Base-by-base conservation (phyloP, 2,113 vertebrate genomes). In the Columba livia region DNA sequence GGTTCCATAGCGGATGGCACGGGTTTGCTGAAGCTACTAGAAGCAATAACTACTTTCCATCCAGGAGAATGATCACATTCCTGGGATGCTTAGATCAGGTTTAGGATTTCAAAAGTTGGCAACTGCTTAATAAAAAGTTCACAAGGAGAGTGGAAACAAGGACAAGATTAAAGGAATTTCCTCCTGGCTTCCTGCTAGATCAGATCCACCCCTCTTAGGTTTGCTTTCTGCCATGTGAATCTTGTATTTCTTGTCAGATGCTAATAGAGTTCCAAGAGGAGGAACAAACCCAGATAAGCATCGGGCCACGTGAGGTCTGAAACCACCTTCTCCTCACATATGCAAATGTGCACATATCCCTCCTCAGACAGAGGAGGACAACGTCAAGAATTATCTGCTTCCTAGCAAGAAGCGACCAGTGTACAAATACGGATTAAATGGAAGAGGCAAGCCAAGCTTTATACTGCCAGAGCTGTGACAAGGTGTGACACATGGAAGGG, bases 131-230 rank as follows among this genome's bases (percentile, higher is more conserved):
- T 90, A 80, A 86, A 83, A 96, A 80, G 47, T 79, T 96, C 90
- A 81, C 89, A 93, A 92, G 83, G 60, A 71, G 83, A 81, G 79
- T 93, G 94, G 90, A 92, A 94, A 88, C 88, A 93, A 90, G 86
- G 95, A 95, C 92, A 95, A 96, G 96, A 93, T 95, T 96, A 93
- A 94, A 94, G 75, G 83, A 78, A 51, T 96, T 95, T 95, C 83
- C 77, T 90, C 67, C 60, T 91, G 20, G 0, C 84, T 96, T 97
- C 92, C 94, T 93, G 85, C 74, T 95, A 62, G 88, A 89, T 89
- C 70, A 64, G 51, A 72, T 90, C 93, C 79, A 58, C 50, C 38
- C 64, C 62, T 74, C 53, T 48, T 29, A 53, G 58, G 74, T 85
- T 91, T 79, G 42, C 74, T 69, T 88, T 91, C 79, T 91, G 58